Conservation (phyloP, 1,140 invertebrate genomes). For the Drosophila subpulchrella region DNA sequence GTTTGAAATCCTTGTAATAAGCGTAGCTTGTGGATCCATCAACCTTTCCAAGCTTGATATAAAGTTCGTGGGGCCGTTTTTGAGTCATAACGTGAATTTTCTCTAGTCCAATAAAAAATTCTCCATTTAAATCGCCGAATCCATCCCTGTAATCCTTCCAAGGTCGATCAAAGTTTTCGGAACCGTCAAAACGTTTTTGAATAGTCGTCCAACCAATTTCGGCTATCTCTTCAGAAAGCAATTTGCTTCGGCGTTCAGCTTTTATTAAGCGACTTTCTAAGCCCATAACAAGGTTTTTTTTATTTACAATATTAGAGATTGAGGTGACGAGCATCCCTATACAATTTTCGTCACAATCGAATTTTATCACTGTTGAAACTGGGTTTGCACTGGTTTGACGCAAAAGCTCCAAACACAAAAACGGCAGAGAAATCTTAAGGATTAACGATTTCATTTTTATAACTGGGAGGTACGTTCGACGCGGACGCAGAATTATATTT, state of each 20-base stretch:
- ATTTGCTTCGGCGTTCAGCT: no score
- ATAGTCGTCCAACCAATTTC: constrained; percentile 38
- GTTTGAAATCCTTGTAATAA: constrained; percentile 87
- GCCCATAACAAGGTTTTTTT: no score
- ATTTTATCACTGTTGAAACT: no score
- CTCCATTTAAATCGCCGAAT: constrained; percentile 46
- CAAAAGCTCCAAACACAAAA: not conserved
- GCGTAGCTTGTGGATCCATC: constrained; percentile 86
- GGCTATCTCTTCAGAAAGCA: no score
- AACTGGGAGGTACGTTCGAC: not conserved
- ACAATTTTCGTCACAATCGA: no score
- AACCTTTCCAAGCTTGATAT: constrained; percentile 88
- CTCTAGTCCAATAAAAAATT: constrained; percentile 56
- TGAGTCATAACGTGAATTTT: constrained; percentile 47
- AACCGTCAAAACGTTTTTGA: constrained; percentile 45
- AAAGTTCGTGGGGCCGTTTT: constrained; percentile 39
- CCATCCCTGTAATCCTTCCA: constrained; percentile 49
- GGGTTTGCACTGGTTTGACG: no score
- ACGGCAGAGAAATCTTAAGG: not conserved
- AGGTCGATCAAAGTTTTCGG: constrained; percentile 33
- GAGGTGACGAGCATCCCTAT: no score
- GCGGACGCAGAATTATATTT: not conserved
- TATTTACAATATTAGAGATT: no score
- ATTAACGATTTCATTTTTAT: not conserved
- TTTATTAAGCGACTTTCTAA: no score